Evolutionary conservation across 1,140 invertebrate genomes (phyloP), one percentile per base, ranked within the genome.

Genomic region (Macrostomum lignano): DNA sequence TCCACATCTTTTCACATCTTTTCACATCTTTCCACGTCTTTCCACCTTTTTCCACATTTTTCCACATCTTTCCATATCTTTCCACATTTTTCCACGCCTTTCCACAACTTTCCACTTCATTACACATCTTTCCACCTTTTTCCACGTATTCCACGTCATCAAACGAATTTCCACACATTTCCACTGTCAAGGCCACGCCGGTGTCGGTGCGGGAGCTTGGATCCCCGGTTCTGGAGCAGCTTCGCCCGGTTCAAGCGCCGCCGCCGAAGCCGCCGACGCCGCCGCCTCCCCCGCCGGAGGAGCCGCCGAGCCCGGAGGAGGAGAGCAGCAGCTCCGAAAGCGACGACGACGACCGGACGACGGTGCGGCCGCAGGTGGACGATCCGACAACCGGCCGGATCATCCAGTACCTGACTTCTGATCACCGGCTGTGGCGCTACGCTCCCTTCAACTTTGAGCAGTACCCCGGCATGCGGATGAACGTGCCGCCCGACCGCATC

Each of bases 151-250:
- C n/a, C n/a, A n/a, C n/a, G n/a, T n/a, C n/a, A n/a, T n/a, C n/a
- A n/a, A n/a, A n/a, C n/a, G n/a, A n/a, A n/a, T n/a, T n/a, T n/a
- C n/a, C n/a, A n/a, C n/a, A n/a, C n/a, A n/a, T n/a, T n/a, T n/a
- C n/a, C n/a, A n/a, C n/a, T n/a, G n/a, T n/a, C n/a, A n/a, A n/a
- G n/a, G n/a, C n/a, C n/a, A n/a, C n/a, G n/a, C n/a, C n/a, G n/a
- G n/a, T n/a, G n/a, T n/a, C n/a, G n/a, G 30, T n/a, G 79, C 68
- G 15, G 72, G 56, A 17, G 64, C 63, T 36, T 69, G 67, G 53
- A 78, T 77, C 1, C 71, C 70, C 5, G 73, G 72, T n/a, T 72
- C 72, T 45, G 74, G 70, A 37, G 74, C 72, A 41, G 78, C 72
- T 3, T 68, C 72, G 9, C 79, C 77, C 0, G 73, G 72, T 24